Conservation (phyloP, 2,797 vertebrate species). For the Chiloscyllium punctatum region DNA sequence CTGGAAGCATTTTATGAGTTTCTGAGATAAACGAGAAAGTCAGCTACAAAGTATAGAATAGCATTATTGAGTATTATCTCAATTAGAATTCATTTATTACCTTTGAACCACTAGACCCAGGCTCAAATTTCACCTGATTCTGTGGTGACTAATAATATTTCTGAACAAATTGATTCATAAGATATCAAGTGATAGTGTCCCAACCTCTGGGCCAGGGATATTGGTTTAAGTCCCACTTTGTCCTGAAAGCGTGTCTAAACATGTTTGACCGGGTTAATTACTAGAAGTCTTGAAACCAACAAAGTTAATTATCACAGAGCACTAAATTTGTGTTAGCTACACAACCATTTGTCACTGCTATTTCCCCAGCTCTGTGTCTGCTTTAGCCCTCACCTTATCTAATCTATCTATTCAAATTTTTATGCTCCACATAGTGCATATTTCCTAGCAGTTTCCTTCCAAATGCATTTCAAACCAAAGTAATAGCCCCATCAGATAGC, state of each 20-base stretch:
- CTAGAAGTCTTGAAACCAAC: background rate
- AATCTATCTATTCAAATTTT: background rate
- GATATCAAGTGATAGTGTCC: too few species aligned
- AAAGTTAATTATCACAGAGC: background rate
- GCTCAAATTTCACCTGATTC: too few species aligned
- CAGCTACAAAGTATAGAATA: background rate
- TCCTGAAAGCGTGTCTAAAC: too few species aligned
- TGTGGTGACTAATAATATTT: too few species aligned
- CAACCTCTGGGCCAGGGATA: too few species aligned
- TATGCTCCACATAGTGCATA: background rate
- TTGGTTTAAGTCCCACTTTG: too few species aligned
- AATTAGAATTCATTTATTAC: background rate
- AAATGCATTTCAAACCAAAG: background rate
- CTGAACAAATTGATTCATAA: too few species aligned
- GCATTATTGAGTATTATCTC: background rate
- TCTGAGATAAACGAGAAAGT: background rate
- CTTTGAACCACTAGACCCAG: background rate
- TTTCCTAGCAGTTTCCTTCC: background rate
- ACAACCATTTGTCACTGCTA: background rate
- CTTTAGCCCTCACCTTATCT: background rate
- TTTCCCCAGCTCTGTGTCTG: background rate
- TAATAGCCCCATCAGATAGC: background rate
- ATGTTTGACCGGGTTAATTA: too few species aligned
- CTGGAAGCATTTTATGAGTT: background rate
- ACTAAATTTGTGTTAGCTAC: background rate